Percentiles rank a stretch among this genome's conserved stretches.
phyloP scores from a whole-genome alignment of 2,113 vertebrate species.

The Miniopterus natalensis region DNA sequence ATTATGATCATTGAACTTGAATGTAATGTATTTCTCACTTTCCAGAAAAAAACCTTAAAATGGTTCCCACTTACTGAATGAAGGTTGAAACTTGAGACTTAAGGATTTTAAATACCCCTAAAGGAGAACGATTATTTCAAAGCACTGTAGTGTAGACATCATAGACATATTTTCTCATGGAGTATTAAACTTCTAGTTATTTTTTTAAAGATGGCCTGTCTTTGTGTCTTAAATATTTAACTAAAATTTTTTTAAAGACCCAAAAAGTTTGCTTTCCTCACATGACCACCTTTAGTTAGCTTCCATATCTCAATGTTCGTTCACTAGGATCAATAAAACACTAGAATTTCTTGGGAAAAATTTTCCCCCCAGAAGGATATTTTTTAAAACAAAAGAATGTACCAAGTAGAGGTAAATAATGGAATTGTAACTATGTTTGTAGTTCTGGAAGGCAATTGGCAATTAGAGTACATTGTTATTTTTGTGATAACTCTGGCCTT shows the following conservation, averaged over 20 bases:
- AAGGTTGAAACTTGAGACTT: conserved; percentile 43
- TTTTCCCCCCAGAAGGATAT: not conserved
- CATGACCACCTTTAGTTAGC: not conserved
- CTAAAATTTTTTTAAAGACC: not conserved
- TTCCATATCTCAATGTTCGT: not conserved
- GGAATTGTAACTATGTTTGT: not conserved
- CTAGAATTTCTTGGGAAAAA: conserved; percentile 11
- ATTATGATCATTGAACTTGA: not conserved
- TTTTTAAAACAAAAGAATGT: not conserved
- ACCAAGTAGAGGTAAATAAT: not conserved
- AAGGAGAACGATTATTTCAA: conserved; percentile 9
- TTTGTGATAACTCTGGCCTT: conserved; percentile 1
- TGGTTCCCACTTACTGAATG: not conserved
- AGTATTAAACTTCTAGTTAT: not conserved
- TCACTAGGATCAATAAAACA: not conserved
- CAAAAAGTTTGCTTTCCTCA: not conserved
- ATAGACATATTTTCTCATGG: not conserved
- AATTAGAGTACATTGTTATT: conserved; percentile 6
- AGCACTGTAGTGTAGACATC: not conserved
- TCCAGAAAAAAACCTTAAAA: conserved; percentile 12
- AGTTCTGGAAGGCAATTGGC: not conserved
- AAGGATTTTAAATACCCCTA: conserved; percentile 37
- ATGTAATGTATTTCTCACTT: conserved; percentile 22
- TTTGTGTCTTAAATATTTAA: conserved; percentile 48
- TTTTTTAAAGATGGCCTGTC: not conserved